Conservation (phyloP, 2,113 vertebrate genomes). For the Dromiciops gliroides region DNA sequence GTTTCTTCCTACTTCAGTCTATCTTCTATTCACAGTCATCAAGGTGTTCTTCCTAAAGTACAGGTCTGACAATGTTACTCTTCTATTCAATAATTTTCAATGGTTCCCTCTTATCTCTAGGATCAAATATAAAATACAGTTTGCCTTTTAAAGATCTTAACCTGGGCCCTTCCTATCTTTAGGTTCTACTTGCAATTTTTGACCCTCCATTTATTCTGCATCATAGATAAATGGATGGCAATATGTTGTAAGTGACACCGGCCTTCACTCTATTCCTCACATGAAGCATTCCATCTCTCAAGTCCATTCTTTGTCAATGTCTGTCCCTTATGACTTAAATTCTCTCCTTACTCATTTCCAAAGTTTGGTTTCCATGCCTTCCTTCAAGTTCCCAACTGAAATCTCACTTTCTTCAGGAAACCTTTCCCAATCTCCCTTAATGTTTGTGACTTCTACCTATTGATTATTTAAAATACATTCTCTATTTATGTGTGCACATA, state of each 20-base stretch:
- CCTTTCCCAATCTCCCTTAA: background rate
- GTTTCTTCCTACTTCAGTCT: background rate
- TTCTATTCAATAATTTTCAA: background rate
- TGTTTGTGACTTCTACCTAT: background rate
- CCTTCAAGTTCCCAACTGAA: background rate
- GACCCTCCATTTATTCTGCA: background rate
- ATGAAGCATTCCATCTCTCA: background rate
- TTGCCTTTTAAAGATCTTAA: background rate
- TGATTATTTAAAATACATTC: background rate
- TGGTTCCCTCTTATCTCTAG: background rate
- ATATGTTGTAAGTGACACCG: background rate
- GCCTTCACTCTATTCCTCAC: background rate
- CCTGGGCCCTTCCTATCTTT: background rate
- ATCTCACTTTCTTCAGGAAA: background rate
- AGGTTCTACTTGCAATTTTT: background rate
- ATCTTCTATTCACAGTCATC: background rate
- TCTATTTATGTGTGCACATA: background rate
- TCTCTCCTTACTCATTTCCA: background rate
- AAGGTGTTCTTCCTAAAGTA: background rate
- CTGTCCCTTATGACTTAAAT: background rate
- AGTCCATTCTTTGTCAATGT: background rate
- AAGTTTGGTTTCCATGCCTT: background rate
- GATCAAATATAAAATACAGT: background rate
- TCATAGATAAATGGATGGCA: background rate
- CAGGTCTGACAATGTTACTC: background rate